Evolutionary conservation across 2,888 invertebrate genomes (phyloP).

Genomic region (Clivina fossor): DNA sequence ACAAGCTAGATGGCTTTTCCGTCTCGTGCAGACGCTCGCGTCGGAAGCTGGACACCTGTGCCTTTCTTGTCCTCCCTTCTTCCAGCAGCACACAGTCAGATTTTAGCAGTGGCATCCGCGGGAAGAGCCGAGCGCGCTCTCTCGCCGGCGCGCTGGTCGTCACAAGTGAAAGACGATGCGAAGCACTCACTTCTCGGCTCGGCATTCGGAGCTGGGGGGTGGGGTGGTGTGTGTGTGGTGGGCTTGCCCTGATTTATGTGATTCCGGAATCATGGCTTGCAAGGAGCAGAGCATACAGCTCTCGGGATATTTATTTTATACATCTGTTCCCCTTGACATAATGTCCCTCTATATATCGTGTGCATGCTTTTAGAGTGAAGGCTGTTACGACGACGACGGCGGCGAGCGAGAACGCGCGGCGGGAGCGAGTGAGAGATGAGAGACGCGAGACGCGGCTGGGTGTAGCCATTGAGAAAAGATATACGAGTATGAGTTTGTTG

Average conservation of each 20-base stretch:
- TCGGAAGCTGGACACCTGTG: conserved; percentile 49
- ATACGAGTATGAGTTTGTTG: conserved; percentile 59
- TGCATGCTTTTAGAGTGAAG: conserved; percentile 64
- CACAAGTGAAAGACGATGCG: background rate
- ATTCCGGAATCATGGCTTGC: conserved; percentile 62
- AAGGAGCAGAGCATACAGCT: conserved; percentile 52
- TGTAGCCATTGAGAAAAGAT: conserved; percentile 55
- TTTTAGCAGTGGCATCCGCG: background rate
- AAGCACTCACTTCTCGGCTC: background rate
- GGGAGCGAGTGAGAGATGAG: conserved; percentile 19
- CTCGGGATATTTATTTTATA: conserved; percentile 60
- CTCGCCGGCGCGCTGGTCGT: background rate
- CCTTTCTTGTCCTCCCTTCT: conserved; percentile 35
- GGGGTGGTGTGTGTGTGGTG: background rate
- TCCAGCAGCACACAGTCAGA: background rate
- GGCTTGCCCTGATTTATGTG: conserved; percentile 61
- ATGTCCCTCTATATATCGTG: conserved; percentile 67
- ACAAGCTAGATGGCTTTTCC: conserved; percentile 65
- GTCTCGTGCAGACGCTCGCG: conserved; percentile 48
- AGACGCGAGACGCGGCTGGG: conserved; percentile 41
- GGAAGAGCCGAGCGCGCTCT: background rate
- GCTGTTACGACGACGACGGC: conserved; percentile 53
- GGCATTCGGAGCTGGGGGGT: background rate
- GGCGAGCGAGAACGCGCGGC: conserved; percentile 32
- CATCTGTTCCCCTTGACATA: conserved; percentile 65